phyloP scores from a whole-genome alignment of 2,888 invertebrate genomes.

The Lycaena phlaeas region DNA sequence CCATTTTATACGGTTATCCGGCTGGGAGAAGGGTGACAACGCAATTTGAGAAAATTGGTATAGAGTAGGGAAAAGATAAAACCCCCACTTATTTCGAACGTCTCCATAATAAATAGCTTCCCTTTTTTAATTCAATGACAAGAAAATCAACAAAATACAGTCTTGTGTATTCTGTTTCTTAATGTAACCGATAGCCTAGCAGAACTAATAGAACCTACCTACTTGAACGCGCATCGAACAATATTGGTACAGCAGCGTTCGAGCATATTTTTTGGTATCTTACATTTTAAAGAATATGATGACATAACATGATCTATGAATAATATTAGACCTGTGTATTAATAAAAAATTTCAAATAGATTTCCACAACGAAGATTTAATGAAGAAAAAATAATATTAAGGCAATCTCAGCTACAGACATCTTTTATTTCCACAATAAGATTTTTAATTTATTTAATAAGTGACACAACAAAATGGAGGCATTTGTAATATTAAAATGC shows the following conservation, averaged over 20 bases:
- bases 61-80: slow-evolving; percentile 7
- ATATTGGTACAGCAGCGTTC: no score
- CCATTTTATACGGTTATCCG: slow-evolving; percentile 50
- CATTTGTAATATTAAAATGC: slow-evolving; percentile 1
- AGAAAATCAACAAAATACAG: slow-evolving; percentile 1
- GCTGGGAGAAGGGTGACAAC: slow-evolving; percentile 23
- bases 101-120: slow-evolving; percentile 7
- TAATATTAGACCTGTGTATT: no score
- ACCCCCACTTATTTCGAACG: slow-evolving; percentile 6
- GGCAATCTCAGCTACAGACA: not conserved
- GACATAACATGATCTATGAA: no score
- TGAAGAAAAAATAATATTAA: not conserved
- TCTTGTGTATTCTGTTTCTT: no score
- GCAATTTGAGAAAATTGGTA: slow-evolving; percentile 10
- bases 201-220: no score
- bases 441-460: not conserved
- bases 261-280: no score
- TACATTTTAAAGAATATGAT: no score
- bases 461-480: not conserved
- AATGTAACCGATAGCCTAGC: no score
- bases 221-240: no score
- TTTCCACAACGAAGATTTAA: no score
- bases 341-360: no score
- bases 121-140: slow-evolving; percentile 4
- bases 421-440: not conserved